Evolutionary conservation across 2,113 vertebrate genomes (phyloP), one percentile per base, ranked within the genome.

Genomic region (Oncorhynchus nerka): DNA sequence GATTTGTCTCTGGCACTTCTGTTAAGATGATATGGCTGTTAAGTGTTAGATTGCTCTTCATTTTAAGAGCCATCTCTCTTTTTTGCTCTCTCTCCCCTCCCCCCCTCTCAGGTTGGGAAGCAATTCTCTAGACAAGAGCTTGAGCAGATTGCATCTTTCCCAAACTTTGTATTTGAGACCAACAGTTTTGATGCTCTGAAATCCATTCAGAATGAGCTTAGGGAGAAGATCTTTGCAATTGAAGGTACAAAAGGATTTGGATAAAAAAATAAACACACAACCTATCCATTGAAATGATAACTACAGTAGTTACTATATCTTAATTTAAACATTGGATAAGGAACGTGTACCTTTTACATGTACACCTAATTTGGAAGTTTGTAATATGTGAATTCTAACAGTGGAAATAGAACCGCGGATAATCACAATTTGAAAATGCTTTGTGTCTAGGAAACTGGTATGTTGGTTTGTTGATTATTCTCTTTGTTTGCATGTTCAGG

Each of bases 151-250:
- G 89, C 92, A 0, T 92, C 91, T 0, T 30, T 22, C 2, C 70
- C 81, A 19, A 66, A 81, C 2, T 32, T 90, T 69, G 61, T 94
- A 9, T 91, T 94, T 78, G 22, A 45, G 15, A 88, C 90, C 5
- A 67, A 89, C 0, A 88, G 89, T 76, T 93, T 93, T 24, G 84
- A 77, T 1, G 89, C 86, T 26, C 86, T 94, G 69, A 72, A 55
- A 68, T 79, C 78, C 2, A 90, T 93, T 75, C 91, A 91, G 39
- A 83, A 83, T 5, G 70, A 90, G 24, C 85, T 94, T 69, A 85
- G 84, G 67, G 88, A 92, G 55, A 92, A 90, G 64, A 92, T 94
- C 69, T 94, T 94, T 79, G 86, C 87, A 65, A 91, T 93, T 71
- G 93, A 94, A 81, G 93, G 92, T 94, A 79, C 4, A n/a, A 68